Evolutionary conservation across 2,888 invertebrate species (phyloP), one percentile per base, ranked within the genome.

Genomic region (Bellardia pandia): DNA sequence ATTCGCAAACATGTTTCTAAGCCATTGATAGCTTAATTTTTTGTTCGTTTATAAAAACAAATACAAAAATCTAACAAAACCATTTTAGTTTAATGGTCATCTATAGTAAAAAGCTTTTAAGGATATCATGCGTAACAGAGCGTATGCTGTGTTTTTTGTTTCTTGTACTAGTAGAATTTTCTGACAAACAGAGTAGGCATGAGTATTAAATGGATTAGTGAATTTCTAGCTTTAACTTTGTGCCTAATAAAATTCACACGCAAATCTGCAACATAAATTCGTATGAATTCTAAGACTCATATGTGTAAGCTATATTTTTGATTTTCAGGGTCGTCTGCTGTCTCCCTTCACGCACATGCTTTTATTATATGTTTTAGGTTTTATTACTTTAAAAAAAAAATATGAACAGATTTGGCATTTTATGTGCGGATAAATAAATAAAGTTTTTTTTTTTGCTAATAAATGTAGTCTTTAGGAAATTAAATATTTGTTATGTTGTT

Each of bases 1-100:
- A 5, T 69, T 62, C 11, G 5, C 37, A 16, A 42, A 9, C 69
- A 37, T 69, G 40, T 71, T 74, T n/a, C 60, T 13, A 45, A 60
- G 72, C 77, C 78, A 78, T 69, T 40, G 74, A 78, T 78, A 66
- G 56, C 68, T 68, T 48, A 60, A 45, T 78, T 80, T 68, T 56
- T 23, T 60, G 13, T 16, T 68, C 51, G 45, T 42, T 5, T 30
- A 74, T 42, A 16, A 30, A 60, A 33, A 75, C 45, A 75, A 42
- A 66, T 23, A 74, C 37, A 40, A 76, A 76, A 23, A n/a, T 51
- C 30, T 40, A 53, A 3, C 53, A 62, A 79, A 71, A 42, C 60
- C 51, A 86, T 85, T 81, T 58, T 85, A 69, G 77, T 62, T 81
- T 85, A 78, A 87, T 74, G 77, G 80, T 66, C 77, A 78, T 77